These are phyloP conservation scores for Ladona fulva DNA, from an alignment of 1,140 invertebrate species.

Conservation along the genomic window DNA sequence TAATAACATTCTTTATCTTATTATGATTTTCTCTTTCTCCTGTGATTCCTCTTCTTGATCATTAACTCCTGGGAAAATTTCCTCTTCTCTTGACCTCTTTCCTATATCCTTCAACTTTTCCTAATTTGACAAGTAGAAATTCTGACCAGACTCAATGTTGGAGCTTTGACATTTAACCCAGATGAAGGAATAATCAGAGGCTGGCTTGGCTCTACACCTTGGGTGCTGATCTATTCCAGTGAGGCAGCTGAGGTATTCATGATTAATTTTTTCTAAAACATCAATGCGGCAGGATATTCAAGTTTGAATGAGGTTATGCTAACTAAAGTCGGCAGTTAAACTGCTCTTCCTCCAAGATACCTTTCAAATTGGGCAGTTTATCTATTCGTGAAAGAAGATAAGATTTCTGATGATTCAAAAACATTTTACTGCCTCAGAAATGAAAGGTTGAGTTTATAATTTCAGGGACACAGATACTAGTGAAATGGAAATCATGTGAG, in stretches of 20 bases:
- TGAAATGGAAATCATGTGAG: not conserved
- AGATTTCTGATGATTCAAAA: no score
- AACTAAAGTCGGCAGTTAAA: no score
- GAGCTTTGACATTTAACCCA: not conserved
- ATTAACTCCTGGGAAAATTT: no score
- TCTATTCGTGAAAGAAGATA: no score
- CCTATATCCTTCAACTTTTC: not conserved
- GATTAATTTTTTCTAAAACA: no score
- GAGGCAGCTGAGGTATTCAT: not conserved
- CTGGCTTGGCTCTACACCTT: slow-evolving; percentile 39
- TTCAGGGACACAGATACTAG: not conserved
- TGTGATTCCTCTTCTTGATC: not conserved
- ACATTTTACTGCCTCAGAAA: no score
- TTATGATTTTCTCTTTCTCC: not conserved
- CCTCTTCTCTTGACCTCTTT: not conserved
- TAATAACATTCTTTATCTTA: no score
- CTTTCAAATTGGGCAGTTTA: no score
- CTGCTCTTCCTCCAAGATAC: no score
- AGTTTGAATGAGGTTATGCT: no score
- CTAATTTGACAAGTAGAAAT: not conserved
- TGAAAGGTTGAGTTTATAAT: not conserved
- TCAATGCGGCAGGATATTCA: no score
- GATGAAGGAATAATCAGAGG: slow-evolving; percentile 38
- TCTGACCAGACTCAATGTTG: not conserved
- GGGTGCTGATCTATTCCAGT: slow-evolving; percentile 32